These are phyloP conservation scores for Drosophila kanekoi DNA, from an alignment of 2,888 invertebrate genomes.

Conservation along the genomic window DNA sequence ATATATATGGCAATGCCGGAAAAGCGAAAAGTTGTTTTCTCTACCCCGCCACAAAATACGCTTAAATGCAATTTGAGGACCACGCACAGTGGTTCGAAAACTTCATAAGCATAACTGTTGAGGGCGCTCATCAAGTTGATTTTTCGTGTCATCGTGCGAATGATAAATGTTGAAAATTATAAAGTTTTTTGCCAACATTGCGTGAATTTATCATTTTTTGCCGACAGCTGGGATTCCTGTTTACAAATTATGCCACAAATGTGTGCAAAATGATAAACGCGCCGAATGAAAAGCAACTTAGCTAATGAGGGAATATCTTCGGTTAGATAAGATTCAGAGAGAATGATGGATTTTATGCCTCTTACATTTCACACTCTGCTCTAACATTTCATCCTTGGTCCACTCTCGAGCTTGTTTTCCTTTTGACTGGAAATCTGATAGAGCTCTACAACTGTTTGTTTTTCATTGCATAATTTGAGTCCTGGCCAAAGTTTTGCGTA, in stretches of 20 bases:
- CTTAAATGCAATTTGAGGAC: slow-evolving; percentile 57
- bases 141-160: slow-evolving; percentile 12
- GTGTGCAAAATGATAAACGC: slow-evolving; percentile 16
- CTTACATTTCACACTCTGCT: no score
- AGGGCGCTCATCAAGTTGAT: slow-evolving; percentile 12
- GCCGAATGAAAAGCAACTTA: background rate
- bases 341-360: background rate
- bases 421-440: no score
- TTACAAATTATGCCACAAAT: slow-evolving; percentile 41
- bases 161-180: slow-evolving; percentile 32
- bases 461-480: no score
- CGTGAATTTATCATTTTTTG: slow-evolving; percentile 28
- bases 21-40: slow-evolving; percentile 51
- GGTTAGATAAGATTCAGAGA: background rate
- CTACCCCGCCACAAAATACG: slow-evolving; percentile 40
- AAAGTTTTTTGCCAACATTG: background rate
- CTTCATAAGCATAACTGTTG: background rate
- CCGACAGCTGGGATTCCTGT: slow-evolving; percentile 19
- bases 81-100: slow-evolving; percentile 37
- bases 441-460: no score
- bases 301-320: background rate
- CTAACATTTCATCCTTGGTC: no score
- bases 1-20: slow-evolving; percentile 45
- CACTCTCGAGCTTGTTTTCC: no score
- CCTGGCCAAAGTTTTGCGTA: no score